A percentile compares a stretch with the other conserved stretches of the same genome.
Evolutionary conservation across 2,888 invertebrate genomes (phyloP).

Genomic region (Lordiphosa fenestrarum): DNA sequence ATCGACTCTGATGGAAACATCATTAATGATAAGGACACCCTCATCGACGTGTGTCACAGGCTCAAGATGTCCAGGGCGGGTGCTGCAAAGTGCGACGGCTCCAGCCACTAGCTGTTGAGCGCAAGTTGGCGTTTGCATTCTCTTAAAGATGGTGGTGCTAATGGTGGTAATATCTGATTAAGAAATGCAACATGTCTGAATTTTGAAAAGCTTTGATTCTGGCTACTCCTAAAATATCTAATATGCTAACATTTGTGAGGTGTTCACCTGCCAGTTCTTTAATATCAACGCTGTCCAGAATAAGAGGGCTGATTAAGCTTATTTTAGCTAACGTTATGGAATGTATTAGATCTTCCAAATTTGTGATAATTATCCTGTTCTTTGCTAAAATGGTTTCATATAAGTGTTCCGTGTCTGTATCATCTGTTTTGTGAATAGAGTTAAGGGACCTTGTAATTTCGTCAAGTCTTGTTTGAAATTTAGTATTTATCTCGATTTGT

Average conservation of each 20-base stretch:
- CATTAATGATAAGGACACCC: slow-evolving; percentile 2
- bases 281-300: slow-evolving; percentile 1
- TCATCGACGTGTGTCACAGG: not conserved
- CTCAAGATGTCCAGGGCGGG: slow-evolving; percentile 2
- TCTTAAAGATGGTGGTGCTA: not conserved
- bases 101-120: slow-evolving; percentile 10
- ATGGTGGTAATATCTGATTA: not conserved
- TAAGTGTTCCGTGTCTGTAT: slow-evolving; percentile 3
- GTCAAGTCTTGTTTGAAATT: slow-evolving; percentile 9
- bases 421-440: not conserved
- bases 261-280: not conserved
- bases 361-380: slow-evolving; percentile 6
- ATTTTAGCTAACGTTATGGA: slow-evolving; percentile 9
- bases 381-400: slow-evolving; percentile 8
- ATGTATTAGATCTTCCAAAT: slow-evolving; percentile 10
- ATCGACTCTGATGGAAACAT: slow-evolving; percentile 9
- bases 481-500: slow-evolving; percentile 14
- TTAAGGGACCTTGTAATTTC: slow-evolving; percentile 10
- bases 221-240: slow-evolving; percentile 10
- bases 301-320: slow-evolving; percentile 5
- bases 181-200: not conserved
- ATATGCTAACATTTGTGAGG: slow-evolving; percentile 1
- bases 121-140: slow-evolving; percentile 2
- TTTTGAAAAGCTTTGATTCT: slow-evolving; percentile 3
- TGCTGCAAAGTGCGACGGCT: not conserved